Conservation (phyloP, 2,888 invertebrate species). For the Cephus pygmeus region DNA sequence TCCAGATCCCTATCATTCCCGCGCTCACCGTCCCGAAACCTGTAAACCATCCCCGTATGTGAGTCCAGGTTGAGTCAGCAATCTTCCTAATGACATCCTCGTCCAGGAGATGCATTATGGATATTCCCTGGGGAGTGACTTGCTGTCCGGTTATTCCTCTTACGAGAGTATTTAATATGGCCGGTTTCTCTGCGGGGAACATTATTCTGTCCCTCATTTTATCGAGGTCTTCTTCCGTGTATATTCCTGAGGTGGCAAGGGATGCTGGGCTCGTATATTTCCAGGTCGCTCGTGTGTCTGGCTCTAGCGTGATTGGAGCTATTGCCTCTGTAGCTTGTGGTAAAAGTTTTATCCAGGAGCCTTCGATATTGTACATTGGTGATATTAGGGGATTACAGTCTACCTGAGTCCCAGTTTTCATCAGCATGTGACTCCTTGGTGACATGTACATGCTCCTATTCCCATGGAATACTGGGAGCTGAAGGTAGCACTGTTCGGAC, state of each 20-base stretch:
- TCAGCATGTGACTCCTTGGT: too few species aligned
- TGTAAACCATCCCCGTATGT: background rate
- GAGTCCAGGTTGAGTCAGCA: background rate
- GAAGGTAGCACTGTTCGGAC: background rate
- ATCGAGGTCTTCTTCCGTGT: constrained; percentile 13
- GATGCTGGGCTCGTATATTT: constrained; percentile 12
- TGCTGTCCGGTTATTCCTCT: background rate
- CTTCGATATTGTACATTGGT: background rate
- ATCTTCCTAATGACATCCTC: background rate
- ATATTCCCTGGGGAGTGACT: background rate
- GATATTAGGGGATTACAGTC: too few species aligned
- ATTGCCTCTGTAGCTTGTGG: constrained; percentile 11
- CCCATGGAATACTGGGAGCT: too few species aligned
- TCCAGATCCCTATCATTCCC: background rate
- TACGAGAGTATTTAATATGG: constrained; percentile 17
- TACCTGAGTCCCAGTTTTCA: too few species aligned
- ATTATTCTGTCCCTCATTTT: constrained; percentile 21
- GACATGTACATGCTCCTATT: too few species aligned
- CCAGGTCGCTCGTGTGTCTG: constrained; percentile 16
- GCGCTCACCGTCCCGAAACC: background rate
- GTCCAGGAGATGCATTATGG: background rate
- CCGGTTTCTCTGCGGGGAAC: constrained; percentile 22
- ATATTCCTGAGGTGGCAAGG: constrained; percentile 18
- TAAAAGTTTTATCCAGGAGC: constrained; percentile 16
- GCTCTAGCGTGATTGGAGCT: constrained; percentile 10